These are phyloP conservation scores for Delichon dasypus DNA, from an alignment of 2,797 vertebrate species.

Conservation along the genomic window DNA sequence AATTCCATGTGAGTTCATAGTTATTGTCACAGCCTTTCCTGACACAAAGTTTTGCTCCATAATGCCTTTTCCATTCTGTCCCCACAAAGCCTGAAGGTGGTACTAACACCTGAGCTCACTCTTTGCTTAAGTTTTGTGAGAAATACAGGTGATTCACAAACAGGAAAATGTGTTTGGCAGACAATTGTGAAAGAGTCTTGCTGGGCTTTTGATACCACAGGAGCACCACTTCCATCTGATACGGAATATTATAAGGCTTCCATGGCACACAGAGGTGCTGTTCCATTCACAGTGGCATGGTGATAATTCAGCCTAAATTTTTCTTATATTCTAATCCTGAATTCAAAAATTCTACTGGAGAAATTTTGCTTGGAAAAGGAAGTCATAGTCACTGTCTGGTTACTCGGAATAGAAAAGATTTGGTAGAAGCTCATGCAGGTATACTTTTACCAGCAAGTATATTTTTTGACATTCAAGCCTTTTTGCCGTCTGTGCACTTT, in stretches of 20 bases:
- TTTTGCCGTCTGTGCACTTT: background rate
- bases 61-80: background rate
- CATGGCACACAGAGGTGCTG: background rate
- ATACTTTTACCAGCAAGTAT: background rate
- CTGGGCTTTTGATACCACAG: rapidly evolving
- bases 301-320: background rate
- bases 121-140: background rate
- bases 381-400: background rate
- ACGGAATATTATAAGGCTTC: background rate
- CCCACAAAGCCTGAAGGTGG: background rate
- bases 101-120: background rate
- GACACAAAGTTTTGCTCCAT: background rate
- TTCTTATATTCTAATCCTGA: background rate
- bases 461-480: background rate
- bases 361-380: background rate
- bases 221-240: rapidly evolving
- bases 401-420: background rate
- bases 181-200: background rate
- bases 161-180: background rate
- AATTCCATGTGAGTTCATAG: background rate
- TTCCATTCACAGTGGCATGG: background rate
- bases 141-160: background rate
- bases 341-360: background rate
- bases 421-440: background rate
- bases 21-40: background rate